Conservation (phyloP, 2,888 invertebrate species). For the Anticlea derivata region DNA sequence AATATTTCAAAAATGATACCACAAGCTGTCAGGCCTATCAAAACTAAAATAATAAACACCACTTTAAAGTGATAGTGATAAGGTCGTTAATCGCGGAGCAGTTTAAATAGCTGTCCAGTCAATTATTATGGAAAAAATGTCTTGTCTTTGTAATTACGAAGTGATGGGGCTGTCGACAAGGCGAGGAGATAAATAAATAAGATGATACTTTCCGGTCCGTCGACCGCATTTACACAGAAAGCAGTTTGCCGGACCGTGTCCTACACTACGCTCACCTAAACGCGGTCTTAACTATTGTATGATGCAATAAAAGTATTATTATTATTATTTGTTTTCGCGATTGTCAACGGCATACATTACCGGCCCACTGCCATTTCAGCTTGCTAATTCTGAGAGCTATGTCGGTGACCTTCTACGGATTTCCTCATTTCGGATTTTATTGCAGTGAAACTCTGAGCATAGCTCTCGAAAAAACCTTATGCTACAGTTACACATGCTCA, state of each 20-base stretch:
- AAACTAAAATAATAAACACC: constrained; percentile 16
- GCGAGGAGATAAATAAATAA: constrained; percentile 77
- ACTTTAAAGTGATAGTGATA: fast-evolving
- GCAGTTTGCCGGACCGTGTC: background rate
- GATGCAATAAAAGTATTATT: no score
- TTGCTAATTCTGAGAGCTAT: no score
- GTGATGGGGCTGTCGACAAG: constrained; percentile 73
- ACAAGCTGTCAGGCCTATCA: constrained; percentile 47
- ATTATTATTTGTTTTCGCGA: no score
- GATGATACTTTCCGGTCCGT: constrained; percentile 69
- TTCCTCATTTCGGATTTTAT: no score
- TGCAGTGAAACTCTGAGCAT: no score
- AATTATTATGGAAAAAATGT: constrained; percentile 74
- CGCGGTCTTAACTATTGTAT: no score
- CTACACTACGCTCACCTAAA: no score
- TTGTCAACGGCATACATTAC: no score
- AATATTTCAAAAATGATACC: constrained; percentile 66
- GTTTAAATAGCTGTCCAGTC: constrained; percentile 50
- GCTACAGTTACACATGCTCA: no score
- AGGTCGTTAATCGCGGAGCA: constrained; percentile 26
- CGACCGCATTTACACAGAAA: background rate
- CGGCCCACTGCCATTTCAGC: no score
- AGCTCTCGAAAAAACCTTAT: no score
- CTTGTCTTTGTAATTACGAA: constrained; percentile 77
- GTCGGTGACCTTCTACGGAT: no score